These are phyloP conservation scores for Cirrhinus mrigala DNA, from an alignment of 2,797 vertebrate species.

Conservation along the genomic window DNA sequence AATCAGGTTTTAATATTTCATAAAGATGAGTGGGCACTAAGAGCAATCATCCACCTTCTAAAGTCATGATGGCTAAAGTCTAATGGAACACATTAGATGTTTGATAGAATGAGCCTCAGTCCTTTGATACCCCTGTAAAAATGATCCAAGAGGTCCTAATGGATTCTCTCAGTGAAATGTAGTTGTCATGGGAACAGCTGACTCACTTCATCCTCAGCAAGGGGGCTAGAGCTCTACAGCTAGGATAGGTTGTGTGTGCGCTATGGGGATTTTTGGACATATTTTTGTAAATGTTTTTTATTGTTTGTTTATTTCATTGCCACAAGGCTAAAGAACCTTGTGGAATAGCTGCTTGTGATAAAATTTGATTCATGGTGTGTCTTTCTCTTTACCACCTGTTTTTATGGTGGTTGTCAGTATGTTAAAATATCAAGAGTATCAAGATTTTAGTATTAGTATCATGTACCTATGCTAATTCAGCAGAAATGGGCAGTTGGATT, in stretches of 20 bases:
- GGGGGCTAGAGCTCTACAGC: neutral
- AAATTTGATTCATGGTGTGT: too few relatives aligned
- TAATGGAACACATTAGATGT: constrained; percentile 51
- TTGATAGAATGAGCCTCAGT: constrained; percentile 38
- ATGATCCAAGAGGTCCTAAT: constrained; percentile 25
- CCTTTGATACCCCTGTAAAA: constrained; percentile 38
- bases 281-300: neutral
- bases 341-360: too few relatives aligned
- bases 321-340: neutral
- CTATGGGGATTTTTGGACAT: neutral
- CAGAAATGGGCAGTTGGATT: neutral
- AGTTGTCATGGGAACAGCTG: constrained; percentile 51
- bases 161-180: constrained; percentile 37
- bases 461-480: neutral
- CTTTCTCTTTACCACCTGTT: neutral
- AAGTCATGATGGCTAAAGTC: constrained; percentile 42
- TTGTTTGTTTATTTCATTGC: neutral
- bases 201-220: constrained; percentile 38
- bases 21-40: constrained; percentile 36
- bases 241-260: neutral
- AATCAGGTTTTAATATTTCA: constrained; percentile 38
- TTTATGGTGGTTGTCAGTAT: neutral
- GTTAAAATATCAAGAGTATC: neutral
- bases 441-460: neutral
- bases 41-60: constrained; percentile 22